Conservation (phyloP, 2,888 invertebrate species). For the Bunonema sp. region DNA sequence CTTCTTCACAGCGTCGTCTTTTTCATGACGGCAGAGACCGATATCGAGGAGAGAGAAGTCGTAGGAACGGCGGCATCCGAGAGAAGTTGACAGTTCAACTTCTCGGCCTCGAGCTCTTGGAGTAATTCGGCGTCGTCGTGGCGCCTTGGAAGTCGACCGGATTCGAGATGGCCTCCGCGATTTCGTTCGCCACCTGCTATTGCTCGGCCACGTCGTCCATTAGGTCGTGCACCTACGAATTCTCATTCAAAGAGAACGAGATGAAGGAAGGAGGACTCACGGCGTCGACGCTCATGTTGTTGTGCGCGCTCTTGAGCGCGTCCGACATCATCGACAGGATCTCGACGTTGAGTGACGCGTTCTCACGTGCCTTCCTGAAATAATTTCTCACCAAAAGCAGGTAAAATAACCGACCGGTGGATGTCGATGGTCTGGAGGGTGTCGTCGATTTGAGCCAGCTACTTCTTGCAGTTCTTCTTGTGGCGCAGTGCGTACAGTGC, state of each 20-base stretch:
- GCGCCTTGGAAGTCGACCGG: conserved; percentile 83
- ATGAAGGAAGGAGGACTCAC: conserved; percentile 6
- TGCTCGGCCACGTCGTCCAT: conserved; percentile 98
- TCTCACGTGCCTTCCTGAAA: conserved; percentile 73
- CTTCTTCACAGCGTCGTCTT: too few relatives aligned
- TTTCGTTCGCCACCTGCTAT: conserved; percentile 87
- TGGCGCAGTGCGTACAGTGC: conserved; percentile 82
- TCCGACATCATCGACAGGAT: conserved; percentile 92
- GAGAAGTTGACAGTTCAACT: too few relatives aligned
- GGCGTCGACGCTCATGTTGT: conserved; percentile 56
- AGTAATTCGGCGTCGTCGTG: too few relatives aligned
- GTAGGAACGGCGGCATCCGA: too few relatives aligned
- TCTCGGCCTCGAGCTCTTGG: too few relatives aligned
- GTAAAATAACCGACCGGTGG: too few relatives aligned
- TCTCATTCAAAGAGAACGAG: conserved; percentile 3
- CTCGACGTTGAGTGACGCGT: conserved; percentile 90
- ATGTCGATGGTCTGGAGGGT: conserved; percentile 37
- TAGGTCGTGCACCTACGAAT: conserved; percentile 76
- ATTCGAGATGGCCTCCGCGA: conserved; percentile 88
- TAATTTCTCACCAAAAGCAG: too few relatives aligned
- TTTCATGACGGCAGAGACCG: too few relatives aligned
- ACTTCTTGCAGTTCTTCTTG: conserved; percentile 83
- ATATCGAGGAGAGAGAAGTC: too few relatives aligned
- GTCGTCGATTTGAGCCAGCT: conserved; percentile 89
- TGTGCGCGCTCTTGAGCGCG: conserved; percentile 85